Base-by-base conservation (phyloP, 1,140 invertebrate genomes). In the Aradophagus sp. region DNA sequence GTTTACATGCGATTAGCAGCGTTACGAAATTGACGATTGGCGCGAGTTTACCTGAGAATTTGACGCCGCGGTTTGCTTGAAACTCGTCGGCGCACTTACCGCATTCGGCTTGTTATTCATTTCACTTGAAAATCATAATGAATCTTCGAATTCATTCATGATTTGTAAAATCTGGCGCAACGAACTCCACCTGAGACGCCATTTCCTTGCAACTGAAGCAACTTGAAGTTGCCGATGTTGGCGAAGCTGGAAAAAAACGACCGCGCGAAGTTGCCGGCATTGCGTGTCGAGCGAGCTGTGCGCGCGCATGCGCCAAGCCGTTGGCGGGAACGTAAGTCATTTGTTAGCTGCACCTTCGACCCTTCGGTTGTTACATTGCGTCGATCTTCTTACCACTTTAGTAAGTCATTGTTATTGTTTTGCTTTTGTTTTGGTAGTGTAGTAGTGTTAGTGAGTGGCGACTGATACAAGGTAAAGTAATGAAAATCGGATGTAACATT, bases 141-240 rank as follows among this genome's bases (percentile, higher is more conserved):
- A 68, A 76, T 79, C 47, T 74, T 74, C 78, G 50, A 77, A 81
- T 86, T 86, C 84, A 85, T 81, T 86, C 84, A 86, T 86, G 70
- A 85, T 82, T 84, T 83, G 63, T 74, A 67, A 72, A 80, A 83
- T 75, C 81, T 80, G 79, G 81, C 77, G 81, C 80, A 81, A 84
- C 79, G 79, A 82, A 80, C 80, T 85, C 83, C 80, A 84, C 79
- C 82, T 77, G 76, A 75, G 83, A 86, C 84, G 83, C 84, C 84
- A 85, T 86, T 86, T 85, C 79, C 82, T 85, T 78, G 67, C 77
- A 80, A 78, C 77, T 78, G 77, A 75, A 76, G 59, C 53, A 52
- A 53, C 41, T 39, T 65, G 71, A 73, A 73, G 63, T 63, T 58
- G 38, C 3, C 36, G 20, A 32, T 13, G 10, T 5, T 29, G 14